phyloP scores from a whole-genome alignment of 2,113 vertebrate species.

The Ailurus styani region DNA sequence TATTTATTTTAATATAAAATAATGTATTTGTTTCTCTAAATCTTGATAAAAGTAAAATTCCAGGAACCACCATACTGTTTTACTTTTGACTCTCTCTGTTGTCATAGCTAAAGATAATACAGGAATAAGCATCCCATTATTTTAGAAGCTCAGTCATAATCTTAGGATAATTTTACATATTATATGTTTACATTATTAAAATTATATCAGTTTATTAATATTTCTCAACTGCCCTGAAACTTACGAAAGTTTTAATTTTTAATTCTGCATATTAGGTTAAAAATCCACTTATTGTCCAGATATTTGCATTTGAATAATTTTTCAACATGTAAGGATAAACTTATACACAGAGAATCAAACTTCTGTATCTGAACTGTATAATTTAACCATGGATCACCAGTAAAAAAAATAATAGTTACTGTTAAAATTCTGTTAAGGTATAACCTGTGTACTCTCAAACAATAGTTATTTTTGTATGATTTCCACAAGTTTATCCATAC shows the following conservation, averaged over 20 bases:
- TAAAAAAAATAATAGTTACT: neutral
- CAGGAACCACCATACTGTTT: neutral
- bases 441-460: neutral
- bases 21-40: neutral
- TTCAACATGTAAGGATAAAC: neutral
- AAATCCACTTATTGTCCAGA: neutral
- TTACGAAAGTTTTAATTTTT: neutral
- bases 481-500: neutral
- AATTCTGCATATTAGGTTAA: neutral
- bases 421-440: neutral
- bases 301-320: neutral
- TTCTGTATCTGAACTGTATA: neutral
- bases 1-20: neutral
- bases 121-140: neutral
- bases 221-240: neutral
- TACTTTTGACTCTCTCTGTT: neutral
- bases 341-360: neutral
- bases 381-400: neutral
- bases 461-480: neutral
- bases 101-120: neutral
- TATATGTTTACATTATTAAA: neutral
- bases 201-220: neutral
- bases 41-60: neutral
- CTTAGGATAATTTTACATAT: neutral
- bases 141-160: neutral